Evolutionary conservation across 2,113 vertebrate species (phyloP).

Genomic region (Hypomesus transpacificus): DNA sequence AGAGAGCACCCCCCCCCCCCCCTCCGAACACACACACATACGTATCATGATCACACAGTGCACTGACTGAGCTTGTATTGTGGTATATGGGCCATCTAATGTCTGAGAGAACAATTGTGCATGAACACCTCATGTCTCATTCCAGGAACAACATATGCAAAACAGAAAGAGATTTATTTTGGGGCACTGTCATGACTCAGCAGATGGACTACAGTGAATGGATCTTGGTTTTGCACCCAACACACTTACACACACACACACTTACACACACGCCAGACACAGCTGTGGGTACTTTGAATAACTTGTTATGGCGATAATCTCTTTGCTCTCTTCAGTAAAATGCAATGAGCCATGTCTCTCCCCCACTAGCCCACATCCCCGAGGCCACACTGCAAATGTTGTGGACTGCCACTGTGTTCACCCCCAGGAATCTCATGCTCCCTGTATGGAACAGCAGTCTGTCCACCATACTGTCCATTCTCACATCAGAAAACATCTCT

Average conservation of each 20-base stretch:
- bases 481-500: background rate
- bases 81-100: too few relatives aligned
- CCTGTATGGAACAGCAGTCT: background rate
- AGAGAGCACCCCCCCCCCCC: background rate
- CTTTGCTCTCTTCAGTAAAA: constrained; percentile 46
- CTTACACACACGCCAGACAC: constrained; percentile 51
- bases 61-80: too few relatives aligned
- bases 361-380: background rate
- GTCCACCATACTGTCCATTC: background rate
- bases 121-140: too few relatives aligned
- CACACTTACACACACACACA: constrained; percentile 14
- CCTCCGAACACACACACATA: constrained; percentile 8
- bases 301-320: constrained; percentile 47
- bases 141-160: too few relatives aligned
- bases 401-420: background rate
- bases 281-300: constrained; percentile 60
- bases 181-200: too few relatives aligned
- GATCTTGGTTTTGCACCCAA: background rate
- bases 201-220: too few relatives aligned
- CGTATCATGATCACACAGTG: background rate
- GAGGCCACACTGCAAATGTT: background rate
- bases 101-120: too few relatives aligned
- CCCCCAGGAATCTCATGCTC: background rate
- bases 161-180: too few relatives aligned
- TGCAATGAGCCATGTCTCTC: constrained; percentile 31